phyloP scores from a whole-genome alignment of 2,888 invertebrate species.

The Paralinhomoeus sp. region DNA sequence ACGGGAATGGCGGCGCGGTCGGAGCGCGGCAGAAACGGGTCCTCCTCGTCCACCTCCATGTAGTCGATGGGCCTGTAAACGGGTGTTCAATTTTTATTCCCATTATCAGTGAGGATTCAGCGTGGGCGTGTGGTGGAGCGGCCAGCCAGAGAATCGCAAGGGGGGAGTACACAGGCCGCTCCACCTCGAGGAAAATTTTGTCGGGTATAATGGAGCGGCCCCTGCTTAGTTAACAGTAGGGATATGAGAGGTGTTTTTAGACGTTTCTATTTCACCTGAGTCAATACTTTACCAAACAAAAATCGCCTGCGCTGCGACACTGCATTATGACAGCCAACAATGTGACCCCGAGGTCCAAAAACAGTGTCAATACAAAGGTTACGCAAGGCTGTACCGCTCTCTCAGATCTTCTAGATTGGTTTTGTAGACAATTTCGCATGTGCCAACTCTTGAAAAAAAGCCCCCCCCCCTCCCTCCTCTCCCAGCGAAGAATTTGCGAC shows the following conservation, averaged over 20 bases:
- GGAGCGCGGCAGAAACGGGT: constrained; percentile 20
- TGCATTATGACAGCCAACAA: not conserved
- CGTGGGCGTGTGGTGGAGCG: not conserved
- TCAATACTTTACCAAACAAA: not conserved
- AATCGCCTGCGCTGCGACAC: not conserved
- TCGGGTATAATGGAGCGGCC: too few species aligned
- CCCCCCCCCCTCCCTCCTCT: too few species aligned
- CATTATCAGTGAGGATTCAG: not conserved
- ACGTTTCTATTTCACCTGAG: not conserved
- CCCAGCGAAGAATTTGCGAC: too few species aligned
- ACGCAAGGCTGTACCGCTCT: too few species aligned
- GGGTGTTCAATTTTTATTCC: too few species aligned
- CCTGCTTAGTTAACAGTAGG: too few species aligned
- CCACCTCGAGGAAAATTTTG: too few species aligned
- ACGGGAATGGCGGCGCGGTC: constrained; percentile 18
- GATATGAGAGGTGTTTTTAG: not conserved
- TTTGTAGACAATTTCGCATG: too few species aligned
- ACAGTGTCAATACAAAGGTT: too few species aligned
- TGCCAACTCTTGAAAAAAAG: too few species aligned
- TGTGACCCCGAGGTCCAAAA: not conserved
- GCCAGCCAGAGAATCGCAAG: too few species aligned
- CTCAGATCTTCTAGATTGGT: too few species aligned
- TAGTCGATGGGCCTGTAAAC: constrained; percentile 2
- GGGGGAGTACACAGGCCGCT: not conserved
- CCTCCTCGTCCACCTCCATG: constrained; percentile 20